Evolutionary conservation across 2,888 invertebrate species (phyloP).

Genomic region (Physocephala rufipes): DNA sequence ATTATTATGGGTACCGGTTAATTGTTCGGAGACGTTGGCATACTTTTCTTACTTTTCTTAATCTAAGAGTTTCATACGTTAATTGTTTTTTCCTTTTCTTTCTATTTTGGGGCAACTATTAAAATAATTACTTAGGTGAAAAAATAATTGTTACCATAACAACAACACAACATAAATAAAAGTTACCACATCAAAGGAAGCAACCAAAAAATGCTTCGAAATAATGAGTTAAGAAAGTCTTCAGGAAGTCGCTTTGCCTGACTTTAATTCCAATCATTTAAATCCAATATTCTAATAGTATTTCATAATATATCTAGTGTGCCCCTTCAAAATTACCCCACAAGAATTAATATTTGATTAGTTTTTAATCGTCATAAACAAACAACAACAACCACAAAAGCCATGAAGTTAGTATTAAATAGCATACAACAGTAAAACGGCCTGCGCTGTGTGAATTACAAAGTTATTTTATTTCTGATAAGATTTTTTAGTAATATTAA

Average conservation of each 20-base stretch:
- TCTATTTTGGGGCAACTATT: conserved; percentile 60
- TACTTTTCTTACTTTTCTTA: neutral
- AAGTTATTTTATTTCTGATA: neutral
- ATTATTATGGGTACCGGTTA: neutral
- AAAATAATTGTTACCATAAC: neutral
- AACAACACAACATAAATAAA: neutral
- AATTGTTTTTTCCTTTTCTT: conserved; percentile 22
- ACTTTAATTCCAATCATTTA: no score
- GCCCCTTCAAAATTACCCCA: conserved; percentile 10
- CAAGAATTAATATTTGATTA: conserved; percentile 51
- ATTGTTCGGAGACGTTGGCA: neutral
- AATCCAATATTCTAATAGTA: no score
- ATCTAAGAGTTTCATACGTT: conserved; percentile 19
- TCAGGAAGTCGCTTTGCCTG: no score
- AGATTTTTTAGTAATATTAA: neutral
- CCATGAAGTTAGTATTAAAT: neutral
- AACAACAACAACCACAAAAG: conserved; percentile 5
- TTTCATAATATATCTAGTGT: neutral
- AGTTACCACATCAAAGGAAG: neutral
- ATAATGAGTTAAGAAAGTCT: neutral
- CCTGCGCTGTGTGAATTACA: no score
- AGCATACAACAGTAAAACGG: no score
- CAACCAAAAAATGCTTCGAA: neutral
- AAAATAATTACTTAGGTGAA: conserved; percentile 63
- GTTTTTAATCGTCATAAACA: conserved; percentile 48